Evolutionary conservation across 1,140 invertebrate species (phyloP).

Genomic region (Nasonia vitripennis): DNA sequence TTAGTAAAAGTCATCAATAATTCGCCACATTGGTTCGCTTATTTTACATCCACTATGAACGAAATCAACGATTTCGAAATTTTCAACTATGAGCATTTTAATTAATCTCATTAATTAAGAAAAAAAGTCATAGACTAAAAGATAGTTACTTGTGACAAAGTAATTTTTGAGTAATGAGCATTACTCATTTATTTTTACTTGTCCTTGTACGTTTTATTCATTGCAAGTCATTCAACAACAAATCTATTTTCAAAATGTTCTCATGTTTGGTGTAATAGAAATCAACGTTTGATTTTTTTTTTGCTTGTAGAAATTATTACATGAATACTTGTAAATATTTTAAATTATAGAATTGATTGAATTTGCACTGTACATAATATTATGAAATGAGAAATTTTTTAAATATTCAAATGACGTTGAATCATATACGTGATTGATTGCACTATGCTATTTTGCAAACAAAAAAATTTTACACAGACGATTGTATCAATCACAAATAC

Average conservation of each 20-base stretch:
- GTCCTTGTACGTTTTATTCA: background rate
- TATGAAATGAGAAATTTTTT: too few species aligned
- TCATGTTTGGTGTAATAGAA: background rate
- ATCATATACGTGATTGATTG: too few species aligned
- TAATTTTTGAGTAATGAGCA: constrained; percentile 15
- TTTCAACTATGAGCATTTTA: background rate
- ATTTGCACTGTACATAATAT: background rate
- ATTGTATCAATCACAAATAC: background rate
- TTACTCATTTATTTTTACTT: constrained; percentile 9
- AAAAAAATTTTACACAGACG: background rate
- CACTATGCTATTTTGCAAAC: background rate
- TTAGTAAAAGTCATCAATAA: constrained; percentile 92
- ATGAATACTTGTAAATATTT: constrained; percentile 45
- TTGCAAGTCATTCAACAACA: background rate
- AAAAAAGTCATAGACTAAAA: too few species aligned
- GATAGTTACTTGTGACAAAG: background rate
- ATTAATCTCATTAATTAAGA: too few species aligned
- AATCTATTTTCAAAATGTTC: background rate
- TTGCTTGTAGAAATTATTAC: background rate
- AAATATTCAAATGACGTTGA: too few species aligned
- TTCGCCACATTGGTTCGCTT: background rate
- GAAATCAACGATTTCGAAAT: background rate
- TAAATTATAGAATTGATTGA: background rate
- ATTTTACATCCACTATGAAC: background rate
- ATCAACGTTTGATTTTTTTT: background rate